These are phyloP conservation scores for Panorpa germanica DNA, from an alignment of 2,888 invertebrate species.

Conservation along the genomic window DNA sequence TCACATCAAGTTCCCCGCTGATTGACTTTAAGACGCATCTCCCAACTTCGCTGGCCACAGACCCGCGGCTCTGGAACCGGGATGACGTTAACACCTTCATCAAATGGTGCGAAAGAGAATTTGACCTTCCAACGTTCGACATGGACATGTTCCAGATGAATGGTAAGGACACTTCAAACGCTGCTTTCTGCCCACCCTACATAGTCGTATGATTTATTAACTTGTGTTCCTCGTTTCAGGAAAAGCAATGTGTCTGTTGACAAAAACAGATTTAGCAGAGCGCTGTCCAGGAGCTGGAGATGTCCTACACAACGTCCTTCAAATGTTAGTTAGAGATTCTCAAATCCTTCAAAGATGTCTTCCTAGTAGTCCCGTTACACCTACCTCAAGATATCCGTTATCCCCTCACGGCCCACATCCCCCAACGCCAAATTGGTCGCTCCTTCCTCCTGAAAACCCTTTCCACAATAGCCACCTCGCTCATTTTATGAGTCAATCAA, in stretches of 20 bases:
- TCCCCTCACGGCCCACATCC: conserved; percentile 70
- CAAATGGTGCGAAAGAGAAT: conserved; percentile 82
- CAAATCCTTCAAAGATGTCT: conserved; percentile 59
- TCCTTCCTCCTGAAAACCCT: conserved; percentile 27
- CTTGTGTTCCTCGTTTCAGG: conserved; percentile 28
- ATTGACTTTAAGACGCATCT: conserved; percentile 76
- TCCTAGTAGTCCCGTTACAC: conserved; percentile 65
- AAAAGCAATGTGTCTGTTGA: conserved; percentile 80
- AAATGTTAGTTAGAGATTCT: conserved; percentile 68
- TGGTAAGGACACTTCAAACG: too few species aligned
- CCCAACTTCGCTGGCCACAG: conserved; percentile 64
- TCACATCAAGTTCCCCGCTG: conserved; percentile 44
- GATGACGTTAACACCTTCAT: conserved; percentile 78
- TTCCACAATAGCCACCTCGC: conserved; percentile 38
- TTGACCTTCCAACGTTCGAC: conserved; percentile 78
- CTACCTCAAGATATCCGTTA: conserved; percentile 62
- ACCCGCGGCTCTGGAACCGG: conserved; percentile 78
- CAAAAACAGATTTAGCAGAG: conserved; percentile 76
- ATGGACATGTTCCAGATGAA: conserved; percentile 94
- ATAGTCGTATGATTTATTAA: not conserved
- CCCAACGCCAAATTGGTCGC: conserved; percentile 58
- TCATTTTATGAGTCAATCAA: conserved; percentile 54
- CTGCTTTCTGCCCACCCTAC: not conserved
- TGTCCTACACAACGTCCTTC: conserved; percentile 81
- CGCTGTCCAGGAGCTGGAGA: conserved; percentile 87